Evolutionary conservation across 2,797 vertebrate species (phyloP).

Genomic region (Hydrolagus colliei): DNA sequence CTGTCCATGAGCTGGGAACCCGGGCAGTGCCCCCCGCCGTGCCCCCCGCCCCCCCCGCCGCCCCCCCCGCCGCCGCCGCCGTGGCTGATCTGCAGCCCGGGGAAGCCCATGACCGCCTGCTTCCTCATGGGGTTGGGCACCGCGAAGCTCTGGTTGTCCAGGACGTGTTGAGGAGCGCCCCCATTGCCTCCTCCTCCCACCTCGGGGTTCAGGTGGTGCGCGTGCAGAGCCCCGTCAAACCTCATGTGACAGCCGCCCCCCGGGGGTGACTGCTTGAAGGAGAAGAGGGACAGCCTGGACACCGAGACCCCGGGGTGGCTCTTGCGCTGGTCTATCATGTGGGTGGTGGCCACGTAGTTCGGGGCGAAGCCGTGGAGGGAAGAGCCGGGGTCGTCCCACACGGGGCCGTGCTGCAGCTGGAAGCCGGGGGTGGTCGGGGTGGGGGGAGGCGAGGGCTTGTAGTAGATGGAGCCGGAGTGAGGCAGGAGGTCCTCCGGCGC

Average conservation of each 20-base stretch:
- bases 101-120: conserved; percentile 81
- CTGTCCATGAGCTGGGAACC: conserved; percentile 88
- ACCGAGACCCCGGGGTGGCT: conserved; percentile 59
- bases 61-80: too few species aligned
- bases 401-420: conserved; percentile 83
- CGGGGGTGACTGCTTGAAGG: conserved; percentile 95
- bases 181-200: conserved; percentile 53
- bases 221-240: conserved; percentile 90
- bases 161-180: conserved; percentile 61
- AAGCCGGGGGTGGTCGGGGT: conserved; percentile 77
- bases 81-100: conserved; percentile 85
- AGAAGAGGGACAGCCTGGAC: conserved; percentile 91
- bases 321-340: conserved; percentile 92
- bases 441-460: conserved; percentile 88
- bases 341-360: conserved; percentile 89
- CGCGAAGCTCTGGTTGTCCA: conserved; percentile 84
- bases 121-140: conserved; percentile 85
- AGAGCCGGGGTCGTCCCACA: conserved; percentile 96
- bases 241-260: conserved; percentile 98
- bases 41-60: background rate
- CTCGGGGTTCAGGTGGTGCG: conserved; percentile 87
- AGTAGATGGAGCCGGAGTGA: conserved; percentile 88
- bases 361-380: conserved; percentile 90
- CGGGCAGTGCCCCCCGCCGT: too few species aligned
- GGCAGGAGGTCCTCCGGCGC: conserved; percentile 90